Percentiles rank a stretch among this genome's conserved stretches.
These are phyloP conservation scores for Pimephales promelas DNA, from an alignment of 2,113 vertebrate species.

Conservation along the genomic window DNA sequence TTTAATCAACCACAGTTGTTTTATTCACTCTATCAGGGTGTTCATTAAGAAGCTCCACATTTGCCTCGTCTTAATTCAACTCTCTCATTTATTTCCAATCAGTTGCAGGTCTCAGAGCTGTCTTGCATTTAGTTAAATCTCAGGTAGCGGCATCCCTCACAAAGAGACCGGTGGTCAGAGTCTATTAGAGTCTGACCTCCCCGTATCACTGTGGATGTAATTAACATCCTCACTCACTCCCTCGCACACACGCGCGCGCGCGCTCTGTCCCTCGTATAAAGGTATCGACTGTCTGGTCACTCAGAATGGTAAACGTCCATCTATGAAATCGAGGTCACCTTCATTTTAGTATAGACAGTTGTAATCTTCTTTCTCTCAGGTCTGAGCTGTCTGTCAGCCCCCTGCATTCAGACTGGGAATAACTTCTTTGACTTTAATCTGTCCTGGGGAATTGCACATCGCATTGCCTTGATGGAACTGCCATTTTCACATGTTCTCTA, in stretches of 20 bases:
- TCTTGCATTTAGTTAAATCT: slow-evolving; percentile 49
- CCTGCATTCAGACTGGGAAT: slow-evolving; percentile 27
- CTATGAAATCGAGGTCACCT: slow-evolving; percentile 46
- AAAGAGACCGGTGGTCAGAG: slow-evolving; percentile 17
- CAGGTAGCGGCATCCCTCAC: slow-evolving; percentile 27
- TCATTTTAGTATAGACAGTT: slow-evolving; percentile 39
- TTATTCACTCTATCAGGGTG: slow-evolving; percentile 42
- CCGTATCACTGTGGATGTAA: slow-evolving; percentile 37
- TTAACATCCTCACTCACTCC: slow-evolving; percentile 45
- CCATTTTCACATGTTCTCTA: slow-evolving; percentile 34
- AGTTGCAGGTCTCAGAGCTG: slow-evolving; percentile 44
- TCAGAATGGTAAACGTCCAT: slow-evolving; percentile 42
- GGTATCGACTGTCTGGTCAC: slow-evolving; percentile 37
- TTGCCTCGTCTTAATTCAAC: slow-evolving; percentile 52
- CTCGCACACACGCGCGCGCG: background rate
- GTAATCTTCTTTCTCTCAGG: slow-evolving; percentile 38
- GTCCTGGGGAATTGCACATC: slow-evolving; percentile 39
- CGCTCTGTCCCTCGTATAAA: slow-evolving; percentile 34
- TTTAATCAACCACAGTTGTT: slow-evolving; percentile 30
- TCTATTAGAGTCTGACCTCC: slow-evolving; percentile 46
- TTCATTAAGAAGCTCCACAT: slow-evolving; percentile 52
- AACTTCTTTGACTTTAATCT: slow-evolving; percentile 44
- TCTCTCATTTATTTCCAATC: slow-evolving; percentile 56
- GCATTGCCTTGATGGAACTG: slow-evolving; percentile 41
- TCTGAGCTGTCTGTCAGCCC: slow-evolving; percentile 34